Evolutionary conservation across 2,888 invertebrate species (phyloP), one percentile per base, ranked within the genome.

Genomic region (Diogma glabrata): DNA sequence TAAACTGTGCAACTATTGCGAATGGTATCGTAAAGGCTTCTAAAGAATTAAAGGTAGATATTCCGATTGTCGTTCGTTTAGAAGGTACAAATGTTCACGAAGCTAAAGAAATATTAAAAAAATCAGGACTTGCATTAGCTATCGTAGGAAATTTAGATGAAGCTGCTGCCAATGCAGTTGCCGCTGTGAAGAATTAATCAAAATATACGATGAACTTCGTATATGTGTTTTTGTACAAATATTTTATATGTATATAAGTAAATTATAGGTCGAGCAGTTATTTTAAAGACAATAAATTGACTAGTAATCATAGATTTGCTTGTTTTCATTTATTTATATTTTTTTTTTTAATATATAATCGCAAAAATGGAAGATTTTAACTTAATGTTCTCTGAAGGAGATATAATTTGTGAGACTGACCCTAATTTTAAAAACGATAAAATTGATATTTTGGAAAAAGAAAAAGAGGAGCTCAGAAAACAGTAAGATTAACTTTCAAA

Each of bases 1-100:
- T 99, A 0, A 95, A 99, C 72, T 99, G 99, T 72, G 90, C 85
- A 5, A 95, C 88, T 1, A 90, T 99, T 60, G 99, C 99, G 1
- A 89, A 87, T 62, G 99, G 99, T 38, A 88, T 99, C 59, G 84
- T 96, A 4, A 80, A 84, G 53, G 96, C 97, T 3, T 85, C 87
- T 58, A 84, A 82, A 65, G 81, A 81, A 51, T 79, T 87, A 54
- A 77, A 85, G 40, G 75, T 95, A 1, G 79, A 81, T 61, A 79
- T 94, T 53, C 97, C 99, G 0, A 73, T 99, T 40, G 81, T 99
- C 51, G 92, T 99, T 38, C 78, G 99, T 60, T 72, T 99, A 52
- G 95, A 96, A 79, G 99, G 97, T 50, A 96, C 93, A 16, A 96
- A 96, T 71, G 88, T 93, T 0, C 71, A 69, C 1, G 81, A 82